These are phyloP conservation scores for Petromus typicus DNA, from an alignment of 2,113 vertebrate species.

Conservation along the genomic window DNA sequence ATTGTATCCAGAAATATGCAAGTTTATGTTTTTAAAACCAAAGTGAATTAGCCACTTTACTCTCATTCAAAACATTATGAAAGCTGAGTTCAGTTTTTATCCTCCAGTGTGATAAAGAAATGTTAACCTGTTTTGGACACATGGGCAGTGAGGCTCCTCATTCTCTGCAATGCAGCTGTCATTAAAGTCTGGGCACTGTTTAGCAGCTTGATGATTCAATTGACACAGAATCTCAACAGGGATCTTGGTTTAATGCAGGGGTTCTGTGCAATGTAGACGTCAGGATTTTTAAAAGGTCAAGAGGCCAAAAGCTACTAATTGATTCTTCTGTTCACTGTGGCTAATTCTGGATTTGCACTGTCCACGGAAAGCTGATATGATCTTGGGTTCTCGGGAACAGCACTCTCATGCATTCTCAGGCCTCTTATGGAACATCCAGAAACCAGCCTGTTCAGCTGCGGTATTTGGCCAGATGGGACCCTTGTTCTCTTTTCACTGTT, in stretches of 20 bases:
- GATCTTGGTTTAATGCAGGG: not conserved
- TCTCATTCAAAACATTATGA: not conserved
- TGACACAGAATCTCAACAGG: not conserved
- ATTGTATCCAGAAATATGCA: not conserved
- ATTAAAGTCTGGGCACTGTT: not conserved
- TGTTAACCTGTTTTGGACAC: not conserved
- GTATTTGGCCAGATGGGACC: not conserved
- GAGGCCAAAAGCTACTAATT: conserved; percentile 53
- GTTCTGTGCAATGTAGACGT: rapidly evolving
- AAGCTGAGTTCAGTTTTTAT: not conserved
- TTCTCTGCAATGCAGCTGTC: not conserved
- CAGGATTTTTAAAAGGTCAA: conserved; percentile 32
- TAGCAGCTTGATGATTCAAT: not conserved
- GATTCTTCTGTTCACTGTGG: conserved; percentile 42
- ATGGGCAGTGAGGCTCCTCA: not conserved
- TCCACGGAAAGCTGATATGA: conserved; percentile 54
- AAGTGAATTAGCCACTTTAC: not conserved
- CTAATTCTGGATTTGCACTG: conserved; percentile 52
- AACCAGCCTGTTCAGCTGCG: not conserved
- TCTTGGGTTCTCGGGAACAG: not conserved
- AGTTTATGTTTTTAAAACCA: not conserved
- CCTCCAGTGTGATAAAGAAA: not conserved
- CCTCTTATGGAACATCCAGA: not conserved
- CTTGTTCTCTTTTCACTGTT: not conserved
- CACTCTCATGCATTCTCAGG: not conserved